These are phyloP conservation scores for Heliconius hermathena DNA, from an alignment of 1,140 invertebrate genomes.

Conservation along the genomic window DNA sequence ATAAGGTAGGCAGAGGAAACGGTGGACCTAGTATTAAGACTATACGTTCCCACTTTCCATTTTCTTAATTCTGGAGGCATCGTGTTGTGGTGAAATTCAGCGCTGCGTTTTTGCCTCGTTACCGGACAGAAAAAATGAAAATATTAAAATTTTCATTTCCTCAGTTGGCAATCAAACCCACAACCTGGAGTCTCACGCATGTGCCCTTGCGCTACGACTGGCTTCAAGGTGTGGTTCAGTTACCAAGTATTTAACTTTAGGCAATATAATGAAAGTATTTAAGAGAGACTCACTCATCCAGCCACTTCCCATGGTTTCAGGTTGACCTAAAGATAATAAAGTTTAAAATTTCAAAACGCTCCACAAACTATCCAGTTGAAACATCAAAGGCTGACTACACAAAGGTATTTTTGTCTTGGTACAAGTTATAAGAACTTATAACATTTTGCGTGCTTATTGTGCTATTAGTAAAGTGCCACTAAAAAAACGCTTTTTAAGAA, in stretches of 20 bases:
- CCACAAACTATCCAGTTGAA: constrained; percentile 30
- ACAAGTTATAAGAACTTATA: constrained; percentile 15
- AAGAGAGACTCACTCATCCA: neutral
- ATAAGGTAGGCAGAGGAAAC: too few species aligned
- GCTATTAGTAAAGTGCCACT: too few species aligned
- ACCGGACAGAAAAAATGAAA: neutral
- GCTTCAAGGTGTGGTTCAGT: too few species aligned
- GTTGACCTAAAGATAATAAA: constrained; percentile 12
- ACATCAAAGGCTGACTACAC: constrained; percentile 39
- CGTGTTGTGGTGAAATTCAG: neutral
- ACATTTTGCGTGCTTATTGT: too few species aligned
- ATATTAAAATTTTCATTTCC: neutral
- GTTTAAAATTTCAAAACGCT: constrained; percentile 36
- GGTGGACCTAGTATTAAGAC: too few species aligned
- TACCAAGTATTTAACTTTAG: neutral
- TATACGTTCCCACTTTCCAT: too few species aligned
- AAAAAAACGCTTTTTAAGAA: too few species aligned
- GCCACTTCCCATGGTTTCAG: neutral
- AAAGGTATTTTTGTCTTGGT: constrained; percentile 30
- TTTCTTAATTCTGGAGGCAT: neutral
- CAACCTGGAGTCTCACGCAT: neutral
- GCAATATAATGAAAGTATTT: neutral
- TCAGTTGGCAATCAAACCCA: neutral
- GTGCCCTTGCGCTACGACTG: too few species aligned
- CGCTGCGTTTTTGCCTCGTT: neutral